Base-by-base conservation (phyloP, 2,113 vertebrate species). In the Oncorhynchus gorbuscha region DNA sequence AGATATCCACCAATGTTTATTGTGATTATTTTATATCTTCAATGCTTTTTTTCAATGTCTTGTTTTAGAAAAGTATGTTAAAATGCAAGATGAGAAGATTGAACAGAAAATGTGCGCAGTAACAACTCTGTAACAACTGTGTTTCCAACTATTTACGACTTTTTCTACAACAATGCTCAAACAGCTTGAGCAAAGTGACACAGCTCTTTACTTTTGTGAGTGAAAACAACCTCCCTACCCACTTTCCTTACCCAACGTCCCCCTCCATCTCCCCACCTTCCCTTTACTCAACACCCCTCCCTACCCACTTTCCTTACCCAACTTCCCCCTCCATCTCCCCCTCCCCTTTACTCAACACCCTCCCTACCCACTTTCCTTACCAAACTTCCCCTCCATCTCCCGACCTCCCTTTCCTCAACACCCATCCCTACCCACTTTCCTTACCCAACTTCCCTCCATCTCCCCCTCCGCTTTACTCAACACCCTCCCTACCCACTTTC, bases 11-110 rank as follows among this genome's bases (percentile, higher is more conserved):
- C 9, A 9, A 3, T 69, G 68, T 20, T 39, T 45, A 45, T 18
- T 45, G 18, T 22, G 14, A 69, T 35, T 45, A 11, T 45, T 11
- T 45, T 45, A 45, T 11, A 45, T 45, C 2, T 45, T 45, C 9
- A 45, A 45, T 12, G 2, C 2, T 45, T 45, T 45, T 45, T 9
- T 32, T 7, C 13, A 55, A 24, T 13, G 75, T 32, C 26, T 81
- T 74, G 76, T 76, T 82, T 75, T 45, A 45, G 30, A 7, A 28
- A 32, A 16, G 3, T 48, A 78, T 1, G 5, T n/a, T 77, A 77
- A 51, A 73, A 55, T 14, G 81, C 73, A 67, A 74, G 49, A 55
- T 55, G 70, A 77, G 64, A 64, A n/a, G 28, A 32, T 64, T 7
- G n/a, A 66, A 81, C 61, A 39, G 62, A 72, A 62, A 22, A 4